These are phyloP conservation scores for Sarcophaga peregrina DNA, from an alignment of 1,140 invertebrate genomes.

Conservation along the genomic window DNA sequence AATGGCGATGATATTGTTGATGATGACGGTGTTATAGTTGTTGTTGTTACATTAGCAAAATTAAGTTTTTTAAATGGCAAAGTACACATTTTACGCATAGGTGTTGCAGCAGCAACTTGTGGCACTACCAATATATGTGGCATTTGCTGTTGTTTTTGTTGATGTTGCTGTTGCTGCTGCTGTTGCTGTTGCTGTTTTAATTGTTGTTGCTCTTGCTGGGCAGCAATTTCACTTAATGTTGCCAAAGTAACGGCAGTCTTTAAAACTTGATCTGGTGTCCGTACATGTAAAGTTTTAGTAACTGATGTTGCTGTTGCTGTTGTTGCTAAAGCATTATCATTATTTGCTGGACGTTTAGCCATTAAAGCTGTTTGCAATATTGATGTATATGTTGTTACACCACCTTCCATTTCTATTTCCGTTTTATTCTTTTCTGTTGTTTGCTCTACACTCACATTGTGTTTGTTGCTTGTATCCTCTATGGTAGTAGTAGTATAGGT, in stretches of 20 bases:
- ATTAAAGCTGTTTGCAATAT: conserved; percentile 64
- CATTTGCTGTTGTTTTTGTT: neutral
- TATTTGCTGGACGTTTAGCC: conserved; percentile 52
- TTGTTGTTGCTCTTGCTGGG: conserved; percentile 53
- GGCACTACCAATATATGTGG: conserved; percentile 29
- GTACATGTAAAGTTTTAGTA: conserved; percentile 48
- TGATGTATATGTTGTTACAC: conserved; percentile 56
- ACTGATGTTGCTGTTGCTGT: conserved; percentile 31
- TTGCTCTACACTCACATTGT: conserved; percentile 39
- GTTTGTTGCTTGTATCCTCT: conserved; percentile 16
- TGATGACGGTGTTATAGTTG: conserved; percentile 48
- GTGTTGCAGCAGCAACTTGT: neutral
- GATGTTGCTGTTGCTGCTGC: conserved; percentile 47
- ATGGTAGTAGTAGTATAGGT: neutral
- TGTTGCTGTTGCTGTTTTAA: conserved; percentile 50
- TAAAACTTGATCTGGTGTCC: conserved; percentile 59
- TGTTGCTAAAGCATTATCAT: conserved; percentile 21
- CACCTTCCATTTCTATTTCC: conserved; percentile 41
- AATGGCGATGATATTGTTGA: conserved; percentile 46
- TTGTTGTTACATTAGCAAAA: conserved; percentile 46
- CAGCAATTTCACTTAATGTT: conserved; percentile 60
- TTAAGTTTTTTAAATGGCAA: conserved; percentile 37
- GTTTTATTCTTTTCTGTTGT: conserved; percentile 30
- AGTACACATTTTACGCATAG: conserved; percentile 31
- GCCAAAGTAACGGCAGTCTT: conserved; percentile 63